Percentiles rank a stretch among this genome's conserved stretches.
Evolutionary conservation across 2,113 vertebrate species (phyloP).

Genomic region (Hirundichthys speculiger): DNA sequence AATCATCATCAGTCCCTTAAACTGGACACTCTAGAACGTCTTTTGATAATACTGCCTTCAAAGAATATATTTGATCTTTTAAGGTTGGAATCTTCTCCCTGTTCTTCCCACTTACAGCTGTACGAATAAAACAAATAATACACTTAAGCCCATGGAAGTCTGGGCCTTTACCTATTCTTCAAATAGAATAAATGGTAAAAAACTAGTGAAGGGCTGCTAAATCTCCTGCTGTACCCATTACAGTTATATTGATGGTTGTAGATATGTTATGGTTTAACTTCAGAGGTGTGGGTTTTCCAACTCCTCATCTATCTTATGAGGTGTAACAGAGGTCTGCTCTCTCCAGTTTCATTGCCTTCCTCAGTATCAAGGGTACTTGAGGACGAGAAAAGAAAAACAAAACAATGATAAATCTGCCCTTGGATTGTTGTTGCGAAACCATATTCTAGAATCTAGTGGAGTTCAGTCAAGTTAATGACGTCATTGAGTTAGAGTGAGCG

Average conservation of each 20-base stretch:
- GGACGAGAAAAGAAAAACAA: slow-evolving; percentile 35
- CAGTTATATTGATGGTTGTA: slow-evolving; percentile 58
- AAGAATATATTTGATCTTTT: too few species aligned
- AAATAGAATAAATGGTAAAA: slow-evolving; percentile 3
- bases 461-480: slow-evolving; percentile 66
- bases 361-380: slow-evolving; percentile 39
- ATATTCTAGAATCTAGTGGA: slow-evolving; percentile 60
- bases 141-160: neutral
- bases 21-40: too few species aligned
- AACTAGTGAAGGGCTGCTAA: too few species aligned
- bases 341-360: slow-evolving; percentile 22
- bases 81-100: too few species aligned
- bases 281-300: too few species aligned
- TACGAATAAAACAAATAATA: slow-evolving; percentile 25
- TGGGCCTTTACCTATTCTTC: slow-evolving; percentile 24
- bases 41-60: too few species aligned
- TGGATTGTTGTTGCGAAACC: slow-evolving; percentile 66
- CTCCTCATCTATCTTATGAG: slow-evolving; percentile 25
- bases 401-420: slow-evolving; percentile 62
- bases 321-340: slow-evolving; percentile 37
- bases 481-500: slow-evolving; percentile 21
- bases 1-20: too few species aligned
- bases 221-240: slow-evolving; percentile 30
- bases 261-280: slow-evolving; percentile 46
- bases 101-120: too few species aligned